Evolutionary conservation across 2,797 vertebrate species (phyloP).

Genomic region (Orestias chungarensis): DNA sequence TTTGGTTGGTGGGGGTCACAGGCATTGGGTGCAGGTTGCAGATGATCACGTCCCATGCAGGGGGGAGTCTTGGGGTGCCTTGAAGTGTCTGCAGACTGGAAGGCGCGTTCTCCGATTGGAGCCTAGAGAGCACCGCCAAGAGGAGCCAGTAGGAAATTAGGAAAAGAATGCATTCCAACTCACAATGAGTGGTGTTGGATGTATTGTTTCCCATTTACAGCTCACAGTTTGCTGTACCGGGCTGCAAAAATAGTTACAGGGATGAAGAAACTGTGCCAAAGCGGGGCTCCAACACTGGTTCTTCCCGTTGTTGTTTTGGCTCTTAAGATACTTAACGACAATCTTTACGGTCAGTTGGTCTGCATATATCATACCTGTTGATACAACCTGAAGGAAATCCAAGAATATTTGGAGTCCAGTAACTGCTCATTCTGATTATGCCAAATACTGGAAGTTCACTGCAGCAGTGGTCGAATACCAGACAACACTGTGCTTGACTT

Average conservation of each 20-base stretch:
- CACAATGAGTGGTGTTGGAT: slow-evolving; percentile 51
- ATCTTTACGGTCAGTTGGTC: neutral
- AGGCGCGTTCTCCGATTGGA: slow-evolving; percentile 23
- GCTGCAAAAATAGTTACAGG: slow-evolving; percentile 10
- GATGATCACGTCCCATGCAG: slow-evolving; percentile 18
- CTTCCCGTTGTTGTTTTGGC: neutral
- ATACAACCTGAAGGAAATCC: neutral
- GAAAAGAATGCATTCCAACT: slow-evolving; percentile 37
- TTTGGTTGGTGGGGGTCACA: slow-evolving; percentile 9
- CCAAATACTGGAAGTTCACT: neutral
- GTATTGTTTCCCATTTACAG: slow-evolving; percentile 21
- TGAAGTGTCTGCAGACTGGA: slow-evolving; percentile 55
- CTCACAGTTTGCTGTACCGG: slow-evolving; percentile 19
- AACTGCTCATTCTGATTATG: too few relatives aligned
- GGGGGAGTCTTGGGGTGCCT: slow-evolving; percentile 46
- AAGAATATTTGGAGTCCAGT: too few relatives aligned
- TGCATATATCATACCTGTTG: neutral
- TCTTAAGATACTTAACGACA: neutral
- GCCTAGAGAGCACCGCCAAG: slow-evolving; percentile 43
- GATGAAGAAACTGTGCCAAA: neutral
- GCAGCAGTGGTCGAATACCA: too few relatives aligned
- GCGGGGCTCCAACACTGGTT: too few relatives aligned
- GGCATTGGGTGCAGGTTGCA: slow-evolving; percentile 43
- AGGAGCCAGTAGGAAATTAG: slow-evolving; percentile 36
- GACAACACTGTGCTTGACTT: too few relatives aligned